phyloP scores from a whole-genome alignment of 1,140 invertebrate genomes.

The Diachasma alloeum region DNA sequence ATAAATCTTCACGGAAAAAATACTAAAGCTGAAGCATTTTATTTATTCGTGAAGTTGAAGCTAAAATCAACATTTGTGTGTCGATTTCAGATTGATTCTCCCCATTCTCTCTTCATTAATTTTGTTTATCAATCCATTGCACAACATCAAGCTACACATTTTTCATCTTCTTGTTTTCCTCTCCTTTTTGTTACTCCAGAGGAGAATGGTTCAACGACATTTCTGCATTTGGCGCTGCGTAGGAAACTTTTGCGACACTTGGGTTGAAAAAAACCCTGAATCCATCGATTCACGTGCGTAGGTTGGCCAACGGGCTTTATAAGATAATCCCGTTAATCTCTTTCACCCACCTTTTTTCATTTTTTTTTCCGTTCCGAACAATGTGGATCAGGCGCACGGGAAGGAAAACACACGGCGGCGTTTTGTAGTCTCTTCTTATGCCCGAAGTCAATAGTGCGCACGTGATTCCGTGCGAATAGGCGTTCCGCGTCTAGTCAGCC shows the following conservation, averaged over 20 bases:
- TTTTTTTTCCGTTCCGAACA: conserved; percentile 11
- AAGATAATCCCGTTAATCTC: conserved; percentile 42
- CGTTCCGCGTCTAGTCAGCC: neutral
- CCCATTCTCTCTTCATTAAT: too few relatives aligned
- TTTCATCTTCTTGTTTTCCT: neutral
- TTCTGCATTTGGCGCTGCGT: neutral
- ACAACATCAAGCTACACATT: too few relatives aligned
- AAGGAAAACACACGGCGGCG: neutral
- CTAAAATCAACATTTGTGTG: too few relatives aligned
- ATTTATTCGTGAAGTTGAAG: too few relatives aligned
- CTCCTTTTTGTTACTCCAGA: neutral
- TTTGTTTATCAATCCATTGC: too few relatives aligned
- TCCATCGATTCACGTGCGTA: conserved; percentile 29
- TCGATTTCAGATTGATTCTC: too few relatives aligned
- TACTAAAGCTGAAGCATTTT: too few relatives aligned
- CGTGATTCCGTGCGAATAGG: neutral
- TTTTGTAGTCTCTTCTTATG: neutral
- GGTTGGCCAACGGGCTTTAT: neutral
- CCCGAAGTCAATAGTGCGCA: neutral
- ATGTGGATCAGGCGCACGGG: conserved; percentile 41
- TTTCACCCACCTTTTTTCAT: conserved; percentile 43
- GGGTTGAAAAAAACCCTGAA: neutral
- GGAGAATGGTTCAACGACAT: neutral
- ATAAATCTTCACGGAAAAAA: too few relatives aligned
- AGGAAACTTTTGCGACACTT: conserved; percentile 3